These are phyloP conservation scores for Oncorhynchus gorbuscha DNA, from an alignment of 2,113 vertebrate genomes.

Conservation along the genomic window DNA sequence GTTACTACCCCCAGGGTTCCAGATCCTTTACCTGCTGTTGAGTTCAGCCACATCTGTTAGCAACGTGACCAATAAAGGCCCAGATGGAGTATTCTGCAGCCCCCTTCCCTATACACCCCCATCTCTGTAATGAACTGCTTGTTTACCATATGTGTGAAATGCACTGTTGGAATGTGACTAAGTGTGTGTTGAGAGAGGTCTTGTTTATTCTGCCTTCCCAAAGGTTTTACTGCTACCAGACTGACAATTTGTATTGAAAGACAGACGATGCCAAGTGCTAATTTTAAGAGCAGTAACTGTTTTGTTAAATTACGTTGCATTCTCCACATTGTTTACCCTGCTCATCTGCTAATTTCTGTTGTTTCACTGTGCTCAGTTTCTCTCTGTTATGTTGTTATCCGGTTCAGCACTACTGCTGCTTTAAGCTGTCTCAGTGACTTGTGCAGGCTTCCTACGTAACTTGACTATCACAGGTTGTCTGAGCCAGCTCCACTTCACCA, in stretches of 20 bases:
- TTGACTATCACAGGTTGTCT: slow-evolving; percentile 63
- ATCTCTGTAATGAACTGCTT: slow-evolving; percentile 51
- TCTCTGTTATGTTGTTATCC: slow-evolving; percentile 46
- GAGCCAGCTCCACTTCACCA: slow-evolving; percentile 65
- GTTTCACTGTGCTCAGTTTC: slow-evolving; percentile 36
- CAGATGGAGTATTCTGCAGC: slow-evolving; percentile 57
- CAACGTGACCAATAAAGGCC: slow-evolving; percentile 42
- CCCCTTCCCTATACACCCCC: slow-evolving; percentile 13
- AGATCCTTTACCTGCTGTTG: slow-evolving; percentile 42
- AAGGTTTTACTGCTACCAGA: slow-evolving; percentile 66
- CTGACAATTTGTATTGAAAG: slow-evolving; percentile 58
- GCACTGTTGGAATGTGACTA: slow-evolving; percentile 56
- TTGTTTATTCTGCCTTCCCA: slow-evolving; percentile 63
- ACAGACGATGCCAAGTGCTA: slow-evolving; percentile 46
- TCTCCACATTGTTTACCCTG: not conserved
- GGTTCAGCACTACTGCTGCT: not conserved
- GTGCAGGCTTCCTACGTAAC: slow-evolving; percentile 50
- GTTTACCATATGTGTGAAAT: slow-evolving; percentile 67
- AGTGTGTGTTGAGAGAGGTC: slow-evolving; percentile 49
- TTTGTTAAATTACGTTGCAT: not conserved
- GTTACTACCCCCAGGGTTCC: not conserved
- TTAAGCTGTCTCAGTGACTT: slow-evolving; percentile 22
- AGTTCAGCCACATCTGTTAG: slow-evolving; percentile 52
- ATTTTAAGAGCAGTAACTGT: slow-evolving; percentile 40
- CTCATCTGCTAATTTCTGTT: slow-evolving; percentile 18